A percentile compares a stretch with the other conserved stretches of the same genome.
These are phyloP conservation scores for Seriola dumerili DNA, from an alignment of 2,113 vertebrate species.

Conservation along the genomic window DNA sequence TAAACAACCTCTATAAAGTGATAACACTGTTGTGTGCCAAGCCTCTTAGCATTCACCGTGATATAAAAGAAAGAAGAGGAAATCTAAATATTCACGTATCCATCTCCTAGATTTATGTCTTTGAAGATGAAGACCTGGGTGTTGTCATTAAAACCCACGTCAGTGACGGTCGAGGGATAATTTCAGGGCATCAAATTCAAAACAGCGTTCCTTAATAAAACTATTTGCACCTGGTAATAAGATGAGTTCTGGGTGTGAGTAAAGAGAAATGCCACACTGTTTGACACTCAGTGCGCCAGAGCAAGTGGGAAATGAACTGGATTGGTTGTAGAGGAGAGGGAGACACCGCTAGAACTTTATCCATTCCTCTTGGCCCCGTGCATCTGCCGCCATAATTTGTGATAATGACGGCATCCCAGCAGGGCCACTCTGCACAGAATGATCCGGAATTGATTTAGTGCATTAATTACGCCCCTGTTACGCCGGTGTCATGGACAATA, in stretches of 20 bases:
- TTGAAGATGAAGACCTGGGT: slow-evolving; percentile 24
- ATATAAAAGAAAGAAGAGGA: slow-evolving; percentile 11
- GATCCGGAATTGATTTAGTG: slow-evolving; percentile 82
- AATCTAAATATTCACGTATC: not conserved
- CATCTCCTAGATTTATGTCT: slow-evolving; percentile 17
- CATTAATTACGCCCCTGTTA: slow-evolving; percentile 81
- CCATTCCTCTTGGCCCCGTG: slow-evolving; percentile 53
- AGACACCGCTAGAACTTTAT: slow-evolving; percentile 7
- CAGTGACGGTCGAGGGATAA: not conserved
- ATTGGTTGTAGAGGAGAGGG: slow-evolving; percentile 5
- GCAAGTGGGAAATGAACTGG: slow-evolving; percentile 9
- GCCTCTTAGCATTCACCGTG: slow-evolving; percentile 9
- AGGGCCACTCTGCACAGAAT: slow-evolving; percentile 67
- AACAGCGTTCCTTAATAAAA: slow-evolving; percentile 33
- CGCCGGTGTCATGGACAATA: slow-evolving; percentile 80
- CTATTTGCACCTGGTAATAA: slow-evolving; percentile 51
- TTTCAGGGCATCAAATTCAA: slow-evolving; percentile 19
- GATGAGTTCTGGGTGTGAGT: slow-evolving; percentile 18
- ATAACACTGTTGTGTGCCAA: slow-evolving; percentile 12
- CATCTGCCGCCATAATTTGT: slow-evolving; percentile 75
- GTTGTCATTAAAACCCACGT: slow-evolving; percentile 30
- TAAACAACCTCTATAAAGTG: slow-evolving; percentile 28
- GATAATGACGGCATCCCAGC: slow-evolving; percentile 77
- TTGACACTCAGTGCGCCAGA: slow-evolving; percentile 26
- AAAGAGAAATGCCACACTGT: slow-evolving; percentile 6